Conservation (phyloP, 2,113 vertebrate species). For the Chamaetylas fuelleborni region DNA sequence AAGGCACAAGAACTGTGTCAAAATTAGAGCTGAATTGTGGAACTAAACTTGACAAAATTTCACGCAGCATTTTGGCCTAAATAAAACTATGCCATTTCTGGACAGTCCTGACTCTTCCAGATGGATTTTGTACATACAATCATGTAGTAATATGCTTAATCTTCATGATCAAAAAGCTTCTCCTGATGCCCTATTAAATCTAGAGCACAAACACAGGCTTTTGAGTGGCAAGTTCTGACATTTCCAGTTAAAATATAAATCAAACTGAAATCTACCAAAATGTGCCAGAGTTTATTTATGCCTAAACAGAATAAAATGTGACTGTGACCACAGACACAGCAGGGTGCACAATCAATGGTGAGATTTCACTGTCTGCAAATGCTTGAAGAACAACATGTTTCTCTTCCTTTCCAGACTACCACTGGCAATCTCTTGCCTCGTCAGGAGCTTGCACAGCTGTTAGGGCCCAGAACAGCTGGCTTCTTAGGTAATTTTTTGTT, state of each 20-base stretch:
- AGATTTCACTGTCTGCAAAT: neutral
- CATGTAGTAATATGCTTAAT: neutral
- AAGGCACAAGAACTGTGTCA: neutral
- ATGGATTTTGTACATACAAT: neutral
- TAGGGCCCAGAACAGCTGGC: neutral
- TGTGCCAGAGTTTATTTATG: neutral
- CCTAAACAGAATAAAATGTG: neutral
- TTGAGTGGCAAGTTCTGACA: neutral
- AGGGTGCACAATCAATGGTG: neutral
- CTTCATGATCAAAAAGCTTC: neutral
- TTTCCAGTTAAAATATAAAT: neutral
- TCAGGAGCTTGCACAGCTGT: neutral
- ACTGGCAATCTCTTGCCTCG: neutral
- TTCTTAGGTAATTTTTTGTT: neutral
- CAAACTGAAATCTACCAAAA: fast-evolving
- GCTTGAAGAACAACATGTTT: neutral
- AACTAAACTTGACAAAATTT: neutral
- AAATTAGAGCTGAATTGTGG: neutral
- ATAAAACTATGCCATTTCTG: neutral
- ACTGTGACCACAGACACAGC: neutral
- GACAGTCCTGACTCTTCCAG: neutral
- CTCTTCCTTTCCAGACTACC: neutral
- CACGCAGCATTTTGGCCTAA: neutral
- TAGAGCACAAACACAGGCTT: neutral
- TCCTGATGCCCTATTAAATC: neutral